Evolutionary conservation across 2,113 vertebrate species (phyloP), one percentile per base, ranked within the genome.

Genomic region (Nyctibius bracteatus): DNA sequence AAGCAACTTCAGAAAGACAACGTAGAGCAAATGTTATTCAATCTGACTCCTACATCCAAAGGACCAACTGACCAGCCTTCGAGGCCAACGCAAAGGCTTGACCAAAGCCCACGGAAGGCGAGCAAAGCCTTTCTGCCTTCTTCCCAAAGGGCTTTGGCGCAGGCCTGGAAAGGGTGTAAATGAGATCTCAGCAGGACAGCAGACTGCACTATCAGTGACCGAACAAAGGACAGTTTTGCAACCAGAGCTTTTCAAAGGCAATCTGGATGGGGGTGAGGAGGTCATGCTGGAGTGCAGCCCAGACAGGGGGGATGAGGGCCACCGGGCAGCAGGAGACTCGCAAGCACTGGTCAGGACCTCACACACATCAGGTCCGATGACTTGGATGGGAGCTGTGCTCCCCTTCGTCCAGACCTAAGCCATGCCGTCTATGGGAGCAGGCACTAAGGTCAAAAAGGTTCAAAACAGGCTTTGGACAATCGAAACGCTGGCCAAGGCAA

Each of bases 311-410:
- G n/a, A 68, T 2, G 4, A 93, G 31, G 44, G 47, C 54, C 21
- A 9, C 12, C 7, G 63, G 65, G 33, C 78, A 90, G 73, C 52
- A 67, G 52, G 14, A 63, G 46, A 67, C 47, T 59, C 4, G 0
- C 15, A 16, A 43, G 84, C 18, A 21, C 28, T 15, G 46, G 28
- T 31, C 68, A 92, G 75, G 49, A 66, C 39, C 54, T 81, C 80
- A 63, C 31, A 39, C 4, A 8, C 4, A 1, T 30, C 33, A 24
- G 4, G 12, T 55, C 57, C 0, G 0, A 46, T 24, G 46, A 49
- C 37, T 16, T 14, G 27, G 68, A 74, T 1, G n/a, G 51, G 31
- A 81, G 21, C 30, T 51, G 5, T 24, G 21, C 31, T 67, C 25
- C 44, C 18, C 39, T 21, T 44, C 4, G 0, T 18, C 16, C 33